Base-by-base conservation (phyloP, 2,113 vertebrate genomes). In the Emydura subglobosa region DNA sequence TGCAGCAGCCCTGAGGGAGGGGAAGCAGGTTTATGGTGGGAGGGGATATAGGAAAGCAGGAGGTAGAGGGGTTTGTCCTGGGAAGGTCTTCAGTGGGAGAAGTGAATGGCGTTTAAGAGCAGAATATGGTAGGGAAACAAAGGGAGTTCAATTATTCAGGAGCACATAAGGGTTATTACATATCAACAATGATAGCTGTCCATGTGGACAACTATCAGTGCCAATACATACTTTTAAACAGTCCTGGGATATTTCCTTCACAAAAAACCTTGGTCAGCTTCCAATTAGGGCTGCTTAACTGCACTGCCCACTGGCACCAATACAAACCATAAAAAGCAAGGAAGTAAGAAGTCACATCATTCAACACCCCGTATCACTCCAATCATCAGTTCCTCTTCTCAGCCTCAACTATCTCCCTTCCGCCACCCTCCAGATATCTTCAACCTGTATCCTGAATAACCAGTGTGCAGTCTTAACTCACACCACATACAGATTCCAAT, bases 171-270 rank as follows among this genome's bases (percentile, higher is more conserved):
- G 31, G 34, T n/a, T 53, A 53, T 53, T 53, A 53, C 51, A 53
- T 17, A 17, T 16, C 51, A 16, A 53, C 51, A 59, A 10, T 59
- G 57, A 59, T 59, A 59, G 25, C 57, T 59, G 27, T 25, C 25
- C 57, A 59, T 59, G 25, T 59, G 57, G 57, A 91, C 25, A 90
- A 79, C 10, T 79, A 61, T 86, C 86, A 94, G 50, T 78, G 55
- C 21, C 76, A 39, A 39, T 39, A 27, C 42, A 78, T 89, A 57
- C 65, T 86, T 94, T 86, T 90, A 94, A 93, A 91, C 25, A 90
- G 81, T 57, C 94, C 89, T 47, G 51, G 51, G 31, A 87, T 95
- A 91, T 65, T 65, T 68, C 42, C 16, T 47, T 72, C 61, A 82
- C 59, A 27, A 85, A 76, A 74, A 93, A 8, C 94, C 27, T 14